Percentiles rank a stretch among this genome's conserved stretches.
These are phyloP conservation scores for Neelides sp. DNA, from an alignment of 1,140 invertebrate genomes.

Conservation along the genomic window DNA sequence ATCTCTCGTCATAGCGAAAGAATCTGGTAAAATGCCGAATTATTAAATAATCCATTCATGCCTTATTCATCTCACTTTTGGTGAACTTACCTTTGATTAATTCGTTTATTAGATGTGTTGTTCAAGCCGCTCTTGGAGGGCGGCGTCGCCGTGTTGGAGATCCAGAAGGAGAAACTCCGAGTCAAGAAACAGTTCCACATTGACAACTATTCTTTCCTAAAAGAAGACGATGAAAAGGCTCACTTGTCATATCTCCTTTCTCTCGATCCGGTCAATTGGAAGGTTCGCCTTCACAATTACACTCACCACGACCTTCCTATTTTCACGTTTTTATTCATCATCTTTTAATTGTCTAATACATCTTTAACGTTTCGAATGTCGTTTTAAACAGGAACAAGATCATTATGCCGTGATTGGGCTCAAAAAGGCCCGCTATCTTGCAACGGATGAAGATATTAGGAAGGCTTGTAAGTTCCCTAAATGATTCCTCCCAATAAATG, in stretches of 20 bases:
- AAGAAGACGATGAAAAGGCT: conserved; percentile 43
- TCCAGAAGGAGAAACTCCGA: neutral
- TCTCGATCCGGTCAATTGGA: conserved; percentile 93
- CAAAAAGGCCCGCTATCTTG: conserved; percentile 59
- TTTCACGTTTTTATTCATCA: neutral
- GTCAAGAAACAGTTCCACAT: conserved; percentile 7
- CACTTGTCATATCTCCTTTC: conserved; percentile 73
- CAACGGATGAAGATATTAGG: conserved; percentile 83
- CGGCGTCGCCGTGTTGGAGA: conserved; percentile 8
- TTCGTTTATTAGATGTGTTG: conserved; percentile 12
- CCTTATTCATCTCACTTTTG: too few species aligned
- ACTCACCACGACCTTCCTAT: neutral
- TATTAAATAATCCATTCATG: too few species aligned
- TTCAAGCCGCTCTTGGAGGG: conserved; percentile 15
- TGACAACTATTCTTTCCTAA: neutral
- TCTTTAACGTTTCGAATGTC: conserved; percentile 32
- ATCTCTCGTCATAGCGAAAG: too few species aligned
- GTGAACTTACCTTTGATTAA: neutral
- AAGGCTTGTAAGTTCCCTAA: conserved; percentile 62
- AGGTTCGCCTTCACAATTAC: conserved; percentile 39
- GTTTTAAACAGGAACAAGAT: conserved; percentile 78
- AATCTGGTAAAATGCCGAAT: too few species aligned
- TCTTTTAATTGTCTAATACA: neutral
- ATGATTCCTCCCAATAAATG: neutral
- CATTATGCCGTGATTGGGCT: conserved; percentile 90